Evolutionary conservation across 2,113 vertebrate species (phyloP), one percentile per base, ranked within the genome.

Genomic region (Bambusicola thoracicus): DNA sequence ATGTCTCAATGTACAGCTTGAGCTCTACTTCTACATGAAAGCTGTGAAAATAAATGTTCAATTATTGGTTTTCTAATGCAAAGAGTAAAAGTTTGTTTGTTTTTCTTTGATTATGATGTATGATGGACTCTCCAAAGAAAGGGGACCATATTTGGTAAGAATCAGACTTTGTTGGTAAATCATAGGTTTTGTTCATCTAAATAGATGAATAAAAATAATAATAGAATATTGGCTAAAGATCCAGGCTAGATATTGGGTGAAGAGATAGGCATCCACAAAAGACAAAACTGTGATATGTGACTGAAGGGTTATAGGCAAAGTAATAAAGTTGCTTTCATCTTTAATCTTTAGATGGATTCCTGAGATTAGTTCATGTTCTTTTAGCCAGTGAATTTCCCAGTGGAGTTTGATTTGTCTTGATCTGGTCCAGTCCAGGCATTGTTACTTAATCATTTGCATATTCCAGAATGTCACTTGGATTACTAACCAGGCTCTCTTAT

Each of bases 401-500:
- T 68, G 59, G 87, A 89, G n/a, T 82, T 72, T 78, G 80, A 75
- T 96, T 90, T 90, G 61, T 81, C 93, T 94, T 93, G 68, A 78
- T 90, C 73, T 94, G 53, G 69, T 89, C 83, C 73, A 65, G 82
- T 86, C 18, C 80, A 78, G 90, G 65, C 69, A 81, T 86, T 89
- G 70, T 95, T 94, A 78, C 68, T 93, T 92, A 90, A 95, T 95
- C 61, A 84, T 94, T 86, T 75, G 63, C 77, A 62, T 90, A 92
- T 93, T 87, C 69, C 69, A 88, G 88, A 58, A 95, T 94, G 93
- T 92, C 76, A 40, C 48, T 89, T 93, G 80, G 69, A 75, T 95
- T 90, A 56, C 80, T 86, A 86, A 90, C 56, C 66, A 94, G 86
- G 36, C 22, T 90, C 72, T 68, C 51, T 90, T 65, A 65, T 40